Base-by-base conservation (phyloP, 1,140 invertebrate species). In the Choristoneura fumiferana region DNA sequence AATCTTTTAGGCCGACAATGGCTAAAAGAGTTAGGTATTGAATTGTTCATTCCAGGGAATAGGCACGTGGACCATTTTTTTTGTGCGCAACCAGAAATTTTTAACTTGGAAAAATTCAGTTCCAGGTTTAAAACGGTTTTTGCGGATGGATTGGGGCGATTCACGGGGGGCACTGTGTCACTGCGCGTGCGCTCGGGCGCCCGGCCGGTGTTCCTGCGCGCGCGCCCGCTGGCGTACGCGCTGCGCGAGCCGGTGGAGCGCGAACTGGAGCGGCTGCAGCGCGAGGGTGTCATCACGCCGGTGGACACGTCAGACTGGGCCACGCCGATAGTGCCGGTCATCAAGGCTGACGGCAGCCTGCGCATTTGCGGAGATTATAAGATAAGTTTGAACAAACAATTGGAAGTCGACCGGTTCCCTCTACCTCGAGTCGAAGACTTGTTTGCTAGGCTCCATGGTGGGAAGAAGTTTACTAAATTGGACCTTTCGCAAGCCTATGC, bases 291-390 rank as follows among this genome's bases (percentile, higher is more conserved):
- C 52, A 39, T 39, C 37, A 39, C 37, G 3, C 37, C 37, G 8
- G 37, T 39, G 37, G 12, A 13, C 45, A 60, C 70, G 58, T 67
- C 69, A 29, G 67, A 79, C 54, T 89, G 83, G 80, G 76, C 75
- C 37, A 65, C 76, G 8, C 84, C 81, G 0, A 65, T 90, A 5
- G 83, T 89, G 0, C 62, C 67, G 15, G 74, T 85, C 2, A 43
- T 68, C 14, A 88, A 87, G 65, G 60, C 58, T n/a, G 67, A 78
- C 62, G 70, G 71, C 14, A 58, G 33, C 12, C 54, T 80, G 40
- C 57, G 78, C 13, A 55, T 87, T 8, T 87, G 63, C 62, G 73
- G 63, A 8, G 76, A 84, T 67, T 83, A 57, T n/a, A 52, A 62
- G 38, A 38, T 71, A 29, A 39, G 12, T 6, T 14, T 91, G 4